Conservation (phyloP, 2,888 invertebrate genomes). For the Desoria tigrina region DNA sequence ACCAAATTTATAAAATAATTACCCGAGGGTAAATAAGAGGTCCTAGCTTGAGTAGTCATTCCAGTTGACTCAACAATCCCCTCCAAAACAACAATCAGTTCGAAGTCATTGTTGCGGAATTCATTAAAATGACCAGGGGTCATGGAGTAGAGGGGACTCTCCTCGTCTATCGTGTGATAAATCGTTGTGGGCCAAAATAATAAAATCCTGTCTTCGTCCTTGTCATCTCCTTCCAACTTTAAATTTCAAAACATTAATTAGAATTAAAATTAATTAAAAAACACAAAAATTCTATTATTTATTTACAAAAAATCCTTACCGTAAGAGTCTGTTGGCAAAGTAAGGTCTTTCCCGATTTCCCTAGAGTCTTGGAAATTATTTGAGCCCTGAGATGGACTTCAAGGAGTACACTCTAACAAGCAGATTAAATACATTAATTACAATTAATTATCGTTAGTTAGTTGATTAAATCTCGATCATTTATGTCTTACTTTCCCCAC, state of each 20-base stretch:
- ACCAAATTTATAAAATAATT: background rate
- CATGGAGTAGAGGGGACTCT: conserved; percentile 75
- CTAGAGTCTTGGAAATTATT: conserved; percentile 3
- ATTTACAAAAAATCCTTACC: background rate
- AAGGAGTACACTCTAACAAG: conserved; percentile 11
- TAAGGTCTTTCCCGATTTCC: conserved; percentile 3
- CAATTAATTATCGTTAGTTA: background rate
- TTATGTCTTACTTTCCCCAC: conserved; percentile 6
- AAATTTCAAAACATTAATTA: background rate
- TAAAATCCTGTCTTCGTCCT: conserved; percentile 11
- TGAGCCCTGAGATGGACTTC: conserved; percentile 17
- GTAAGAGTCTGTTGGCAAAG: conserved; percentile 12
- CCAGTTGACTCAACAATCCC: conserved; percentile 83
- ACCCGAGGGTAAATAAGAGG: conserved; percentile 83
- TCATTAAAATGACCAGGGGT: background rate
- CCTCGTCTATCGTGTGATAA: conserved; percentile 80
- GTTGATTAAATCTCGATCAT: background rate
- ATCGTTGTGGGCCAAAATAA: conserved; percentile 18
- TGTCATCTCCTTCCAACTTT: conserved; percentile 12
- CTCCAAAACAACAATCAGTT: conserved; percentile 84
- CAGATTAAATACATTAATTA: conserved; percentile 1
- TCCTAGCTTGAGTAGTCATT: conserved; percentile 76
- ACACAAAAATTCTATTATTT: too few relatives aligned
- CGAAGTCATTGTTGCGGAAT: conserved; percentile 60
- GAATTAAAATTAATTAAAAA: background rate